Conservation (phyloP, 2,797 vertebrate species). For the Mormyrops boulengeri region DNA sequence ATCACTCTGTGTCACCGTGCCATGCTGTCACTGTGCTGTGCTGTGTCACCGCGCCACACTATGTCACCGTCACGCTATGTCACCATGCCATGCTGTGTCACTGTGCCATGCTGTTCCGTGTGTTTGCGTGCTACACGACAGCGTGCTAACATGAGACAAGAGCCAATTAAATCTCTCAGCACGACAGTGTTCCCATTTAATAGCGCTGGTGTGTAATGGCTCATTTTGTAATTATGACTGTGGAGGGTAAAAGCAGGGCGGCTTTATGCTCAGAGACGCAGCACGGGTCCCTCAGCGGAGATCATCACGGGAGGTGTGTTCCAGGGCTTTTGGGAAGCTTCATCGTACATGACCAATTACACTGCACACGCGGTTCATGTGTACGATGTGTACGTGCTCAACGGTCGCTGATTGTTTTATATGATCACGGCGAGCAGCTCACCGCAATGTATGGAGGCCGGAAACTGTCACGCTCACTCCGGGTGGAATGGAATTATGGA, state of each 20-base stretch:
- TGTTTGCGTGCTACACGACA: not conserved
- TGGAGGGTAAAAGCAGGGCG: not conserved
- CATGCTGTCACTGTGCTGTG: not conserved
- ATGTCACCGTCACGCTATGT: not conserved
- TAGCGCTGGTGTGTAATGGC: not conserved
- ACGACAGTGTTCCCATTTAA: not conserved
- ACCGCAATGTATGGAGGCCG: not conserved
- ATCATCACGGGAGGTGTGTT: not conserved
- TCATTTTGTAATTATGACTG: constrained; percentile 1
- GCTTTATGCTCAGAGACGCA: not conserved
- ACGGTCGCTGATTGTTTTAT: not conserved
- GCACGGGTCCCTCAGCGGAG: not conserved
- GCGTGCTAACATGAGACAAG: not conserved
- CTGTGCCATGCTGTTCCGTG: not conserved
- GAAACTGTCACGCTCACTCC: not conserved
- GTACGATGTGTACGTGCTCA: not conserved
- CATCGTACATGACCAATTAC: not conserved
- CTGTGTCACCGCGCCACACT: not conserved
- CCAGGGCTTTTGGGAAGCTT: not conserved
- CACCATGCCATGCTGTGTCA: not conserved
- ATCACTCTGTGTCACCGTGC: not conserved
- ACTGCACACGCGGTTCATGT: not conserved
- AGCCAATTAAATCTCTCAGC: constrained; percentile 8
- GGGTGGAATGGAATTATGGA: not conserved
- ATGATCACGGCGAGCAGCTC: not conserved